Evolutionary conservation across 2,888 invertebrate genomes (phyloP), one percentile per base, ranked within the genome.

Genomic region (Cataglyphis rosenhaueri): DNA sequence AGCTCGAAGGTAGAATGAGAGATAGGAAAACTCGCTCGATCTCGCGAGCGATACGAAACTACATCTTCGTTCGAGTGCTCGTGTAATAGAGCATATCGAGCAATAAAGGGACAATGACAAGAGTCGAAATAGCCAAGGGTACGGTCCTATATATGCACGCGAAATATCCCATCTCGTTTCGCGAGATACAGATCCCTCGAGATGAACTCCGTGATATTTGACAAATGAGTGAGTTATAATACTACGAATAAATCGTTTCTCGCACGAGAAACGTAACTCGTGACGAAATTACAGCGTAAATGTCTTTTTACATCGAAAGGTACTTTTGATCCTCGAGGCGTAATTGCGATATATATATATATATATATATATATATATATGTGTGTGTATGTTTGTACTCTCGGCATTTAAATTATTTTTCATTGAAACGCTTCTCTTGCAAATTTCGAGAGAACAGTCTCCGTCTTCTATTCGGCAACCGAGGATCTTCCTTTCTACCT

Each of bases 401-500:
- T 52, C 48, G n/a, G 2, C n/a, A n/a, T 52, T 52, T 52, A 52
- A 8, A 52, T 52, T 52, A 52, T 52, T 52, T 52, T 52, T 52
- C 48, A 52, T 52, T 52, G 48, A n/a, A 52, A 44, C 15, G 0
- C 15, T 41, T 41, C 41, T 41, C 41, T 41, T 12, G 41, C 5
- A n/a, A 10, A 21, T 44, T 29, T n/a, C 74, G 64, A 64, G n/a
- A 38, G 62, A 73, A 44, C 52, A 38, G 25, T 25, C 38, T 44
- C 59, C 6, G 32, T 32, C 32, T 78, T 41, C 21, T 62, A 32
- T 35, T 52, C 52, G 29, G 8, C 38, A 32, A 57, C 41, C 44
- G 25, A 68, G 44, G 57, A 55, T 52, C 12, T 32, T 21, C 78
- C 78, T 78, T 70, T 78, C 78, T 78, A 78, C 70, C 78, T 78